phyloP scores from a whole-genome alignment of 2,113 vertebrate species.

The Vidua macroura region DNA sequence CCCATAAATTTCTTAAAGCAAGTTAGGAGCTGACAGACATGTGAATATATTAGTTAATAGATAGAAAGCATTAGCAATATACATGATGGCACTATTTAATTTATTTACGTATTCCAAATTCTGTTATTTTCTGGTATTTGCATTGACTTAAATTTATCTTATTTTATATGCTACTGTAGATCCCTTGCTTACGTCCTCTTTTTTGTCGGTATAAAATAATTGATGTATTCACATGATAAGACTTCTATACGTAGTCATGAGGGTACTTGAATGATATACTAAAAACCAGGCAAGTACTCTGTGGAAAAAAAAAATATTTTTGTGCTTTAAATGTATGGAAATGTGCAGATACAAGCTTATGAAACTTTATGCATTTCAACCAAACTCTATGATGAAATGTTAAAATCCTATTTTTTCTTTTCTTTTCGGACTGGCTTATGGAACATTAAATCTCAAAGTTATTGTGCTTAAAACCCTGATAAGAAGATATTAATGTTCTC shows the following conservation, averaged over 20 bases:
- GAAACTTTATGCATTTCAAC: background rate
- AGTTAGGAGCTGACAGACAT: background rate
- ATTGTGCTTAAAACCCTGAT: background rate
- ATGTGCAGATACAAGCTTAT: background rate
- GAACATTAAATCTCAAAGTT: background rate
- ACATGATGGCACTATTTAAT: background rate
- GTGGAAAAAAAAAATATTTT: background rate
- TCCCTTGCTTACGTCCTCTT: background rate
- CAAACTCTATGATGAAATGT: background rate
- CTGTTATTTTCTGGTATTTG: background rate
- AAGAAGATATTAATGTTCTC: background rate
- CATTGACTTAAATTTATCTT: background rate
- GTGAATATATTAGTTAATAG: background rate
- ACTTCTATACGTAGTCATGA: background rate
- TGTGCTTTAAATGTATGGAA: background rate
- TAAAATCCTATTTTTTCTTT: background rate
- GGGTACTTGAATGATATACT: background rate
- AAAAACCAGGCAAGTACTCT: background rate
- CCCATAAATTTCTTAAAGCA: background rate
- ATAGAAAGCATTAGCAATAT: background rate
- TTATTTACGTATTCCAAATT: background rate
- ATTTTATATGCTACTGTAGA: background rate
- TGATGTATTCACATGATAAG: background rate
- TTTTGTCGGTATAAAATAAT: background rate
- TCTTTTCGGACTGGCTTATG: background rate